phyloP scores from a whole-genome alignment of 2,797 vertebrate genomes.

The Champsocephalus esox region DNA sequence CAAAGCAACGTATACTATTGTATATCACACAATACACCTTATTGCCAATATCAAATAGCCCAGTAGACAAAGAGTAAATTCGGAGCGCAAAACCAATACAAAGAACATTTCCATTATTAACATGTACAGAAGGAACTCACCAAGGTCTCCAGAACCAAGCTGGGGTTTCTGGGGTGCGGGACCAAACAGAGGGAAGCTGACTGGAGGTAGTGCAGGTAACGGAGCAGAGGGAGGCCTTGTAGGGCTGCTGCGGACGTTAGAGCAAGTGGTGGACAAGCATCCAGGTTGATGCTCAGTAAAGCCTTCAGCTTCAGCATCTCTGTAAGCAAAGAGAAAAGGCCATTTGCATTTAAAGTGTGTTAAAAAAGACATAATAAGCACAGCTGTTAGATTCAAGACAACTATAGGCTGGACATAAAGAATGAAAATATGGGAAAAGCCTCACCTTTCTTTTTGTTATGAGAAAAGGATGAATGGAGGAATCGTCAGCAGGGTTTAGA shows the following conservation, averaged over 20 bases:
- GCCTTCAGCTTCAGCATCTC: slow-evolving; percentile 41
- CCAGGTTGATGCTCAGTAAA: slow-evolving; percentile 21
- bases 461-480: slow-evolving; percentile 27
- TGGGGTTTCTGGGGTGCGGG: slow-evolving; percentile 34
- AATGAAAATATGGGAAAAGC: slow-evolving; percentile 20
- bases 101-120: slow-evolving; percentile 1
- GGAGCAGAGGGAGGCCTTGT: slow-evolving; percentile 36
- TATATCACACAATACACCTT: too few species aligned
- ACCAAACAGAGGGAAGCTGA: slow-evolving; percentile 29
- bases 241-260: slow-evolving; percentile 18
- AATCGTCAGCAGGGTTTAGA: slow-evolving; percentile 49
- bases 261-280: slow-evolving; percentile 22
- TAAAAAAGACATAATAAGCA: not conserved
- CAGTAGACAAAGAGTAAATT: not conserved
- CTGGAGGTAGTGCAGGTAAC: slow-evolving; percentile 22
- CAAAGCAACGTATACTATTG: too few species aligned
- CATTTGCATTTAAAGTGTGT: not conserved
- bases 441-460: slow-evolving; percentile 68
- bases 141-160: slow-evolving; percentile 20
- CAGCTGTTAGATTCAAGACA: not conserved
- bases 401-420: not conserved
- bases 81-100: not conserved
- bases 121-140: slow-evolving; percentile 47
- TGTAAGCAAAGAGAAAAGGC: slow-evolving; percentile 30
- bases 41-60: not conserved